Base-by-base conservation (phyloP, 2,797 vertebrate species). In the Microchirus variegatus region DNA sequence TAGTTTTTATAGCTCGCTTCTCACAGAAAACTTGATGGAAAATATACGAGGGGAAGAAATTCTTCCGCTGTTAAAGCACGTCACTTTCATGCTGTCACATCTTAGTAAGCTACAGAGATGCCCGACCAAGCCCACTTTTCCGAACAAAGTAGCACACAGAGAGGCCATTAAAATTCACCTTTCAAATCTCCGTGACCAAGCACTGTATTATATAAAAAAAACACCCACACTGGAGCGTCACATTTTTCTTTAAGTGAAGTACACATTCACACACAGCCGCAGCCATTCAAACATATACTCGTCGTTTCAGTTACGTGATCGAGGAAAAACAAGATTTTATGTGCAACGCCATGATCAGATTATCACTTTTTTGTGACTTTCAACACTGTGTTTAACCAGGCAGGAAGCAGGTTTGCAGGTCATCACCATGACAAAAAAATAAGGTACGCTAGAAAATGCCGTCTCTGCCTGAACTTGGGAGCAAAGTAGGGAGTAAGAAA, bases 81-180 rank as follows among this genome's bases (percentile, higher is more conserved):
- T 68, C 17, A 6, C 68, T 46, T 38, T 77, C 84, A 85, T 87
- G 86, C 85, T 65, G 61, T 72, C 79, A 67, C 44, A 72, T 77
- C 55, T 68, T 50, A 45, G 35, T 44, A 49, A 70, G 67, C 64
- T 63, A 60, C 59, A 44, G 59, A 63, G 63, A 73, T 44, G 45
- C 69, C 69, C 55, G 50, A 72, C 59, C 61, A 19, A 46, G 51
- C 37, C 53, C 41, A 55, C 40, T 14, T 22, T 45, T 45, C 51
- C 52, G n/a, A 78, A 70, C 52, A 60, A 65, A 74, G 58, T 44
- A 69, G 76, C 63, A 52, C 70, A 78, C n/a, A 40, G 46, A 40
- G 46, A 58, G 61, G 44, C 54, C 56, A 9, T 44, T 63, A 62
- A 19, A 50, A 53, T 74, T 72, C 53, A 69, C 59, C 71, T 77